Base-by-base conservation (phyloP, 2,113 vertebrate genomes). In the Oreochromis tanganicae region DNA sequence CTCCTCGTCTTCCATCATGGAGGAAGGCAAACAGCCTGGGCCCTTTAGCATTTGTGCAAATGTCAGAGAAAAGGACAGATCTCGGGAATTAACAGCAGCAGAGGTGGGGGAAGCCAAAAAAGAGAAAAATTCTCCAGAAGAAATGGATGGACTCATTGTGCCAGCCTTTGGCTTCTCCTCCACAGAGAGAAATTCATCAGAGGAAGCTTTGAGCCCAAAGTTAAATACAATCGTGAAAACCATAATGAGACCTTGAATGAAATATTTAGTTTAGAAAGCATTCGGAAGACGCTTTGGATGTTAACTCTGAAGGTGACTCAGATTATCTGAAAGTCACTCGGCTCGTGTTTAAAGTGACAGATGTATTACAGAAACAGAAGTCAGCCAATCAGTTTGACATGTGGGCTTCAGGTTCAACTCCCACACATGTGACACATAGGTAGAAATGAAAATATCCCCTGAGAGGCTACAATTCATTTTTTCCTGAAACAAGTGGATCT, bases 11-110 rank as follows among this genome's bases (percentile, higher is more conserved):
- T 93, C 88, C 92, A 93, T 95, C 92, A 94, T 10, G 82, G 86
- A 46, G 59, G 87, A 82, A 89, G 88, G 92, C 87, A 95, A 94
- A 92, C 92, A 94, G 89, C 91, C 90, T 2, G 9, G 83, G 80
- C 83, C 91, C 88, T 95, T 95, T 89, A 92, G 89, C 90, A 90
- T 93, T 90, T 90, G 88, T 83, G 91, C 92, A 94, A 94, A 94
- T 94, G 93, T 94, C 94, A 95, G 87, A 87, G 91, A 68, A 93
- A 93, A 92, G 91, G 92, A 94, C 91, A 87, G 86, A 84, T 90
- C 80, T 88, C 2, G 29, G 86, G 85, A 95, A 93, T 89, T 86
- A 92, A 86, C 86, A 57, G 36, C 89, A 75, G 79, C 79, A 84
- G 68, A 87, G 85, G 80, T 57, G 63, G 59, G 83, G 75, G 61